phyloP scores from a whole-genome alignment of 2,888 invertebrate genomes.

The Tetrapedia diversipes region DNA sequence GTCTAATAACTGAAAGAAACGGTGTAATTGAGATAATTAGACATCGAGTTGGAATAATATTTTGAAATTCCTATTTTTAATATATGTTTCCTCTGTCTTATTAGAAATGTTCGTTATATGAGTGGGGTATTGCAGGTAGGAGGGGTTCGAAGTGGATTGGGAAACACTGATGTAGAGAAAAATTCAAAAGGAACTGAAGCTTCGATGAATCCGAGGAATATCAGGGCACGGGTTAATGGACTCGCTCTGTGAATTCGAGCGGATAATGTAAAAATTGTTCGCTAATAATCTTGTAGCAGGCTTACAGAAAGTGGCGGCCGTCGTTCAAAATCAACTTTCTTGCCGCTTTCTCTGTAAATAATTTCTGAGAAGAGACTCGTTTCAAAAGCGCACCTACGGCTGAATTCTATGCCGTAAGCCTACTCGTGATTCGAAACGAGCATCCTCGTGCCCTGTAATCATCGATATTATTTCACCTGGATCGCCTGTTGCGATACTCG shows the following conservation, averaged over 20 bases:
- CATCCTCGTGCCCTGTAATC: background rate
- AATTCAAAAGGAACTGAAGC: background rate
- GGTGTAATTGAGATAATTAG: no score
- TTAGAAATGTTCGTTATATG: no score
- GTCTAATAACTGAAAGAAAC: no score
- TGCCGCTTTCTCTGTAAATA: slow-evolving; percentile 42
- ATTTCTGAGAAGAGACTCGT: slow-evolving; percentile 29
- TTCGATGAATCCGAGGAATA: background rate
- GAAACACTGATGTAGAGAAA: no score
- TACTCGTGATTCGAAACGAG: background rate
- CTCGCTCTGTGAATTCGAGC: background rate
- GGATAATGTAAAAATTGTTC: background rate
- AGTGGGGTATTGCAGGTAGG: no score
- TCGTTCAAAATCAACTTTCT: slow-evolving; percentile 40
- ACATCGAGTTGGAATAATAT: no score
- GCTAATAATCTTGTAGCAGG: background rate
- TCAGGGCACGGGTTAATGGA: background rate
- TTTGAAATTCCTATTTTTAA: no score
- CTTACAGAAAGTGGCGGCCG: slow-evolving; percentile 6
- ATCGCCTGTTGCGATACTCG: slow-evolving; percentile 14
- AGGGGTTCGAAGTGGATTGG: no score
- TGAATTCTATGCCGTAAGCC: slow-evolving; percentile 1
- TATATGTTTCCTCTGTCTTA: no score
- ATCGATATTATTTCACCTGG: slow-evolving; percentile 18
- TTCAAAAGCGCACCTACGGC: slow-evolving; percentile 36